Conservation (phyloP, 2,113 vertebrate species). For the Condylura cristata region DNA sequence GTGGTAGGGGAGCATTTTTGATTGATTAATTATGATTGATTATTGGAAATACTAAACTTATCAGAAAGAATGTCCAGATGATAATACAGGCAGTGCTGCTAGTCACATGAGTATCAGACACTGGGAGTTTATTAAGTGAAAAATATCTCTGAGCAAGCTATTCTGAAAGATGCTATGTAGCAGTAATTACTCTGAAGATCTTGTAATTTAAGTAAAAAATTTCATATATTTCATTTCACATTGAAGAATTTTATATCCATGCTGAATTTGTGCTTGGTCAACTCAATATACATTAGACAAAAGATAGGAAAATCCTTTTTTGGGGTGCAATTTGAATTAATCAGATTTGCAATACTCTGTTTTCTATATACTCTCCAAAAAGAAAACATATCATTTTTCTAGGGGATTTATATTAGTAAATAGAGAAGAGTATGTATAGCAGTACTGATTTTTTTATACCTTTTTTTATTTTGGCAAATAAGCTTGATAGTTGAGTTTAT, state of each 20-base stretch:
- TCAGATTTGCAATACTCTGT: not conserved
- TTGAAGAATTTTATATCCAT: not conserved
- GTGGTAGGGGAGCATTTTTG: not conserved
- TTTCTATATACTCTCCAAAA: not conserved
- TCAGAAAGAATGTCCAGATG: not conserved
- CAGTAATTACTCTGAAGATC: conserved; percentile 3
- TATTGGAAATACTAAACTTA: not conserved
- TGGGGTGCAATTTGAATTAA: not conserved
- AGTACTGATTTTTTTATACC: not conserved
- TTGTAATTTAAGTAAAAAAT: not conserved
- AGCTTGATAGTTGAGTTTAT: not conserved
- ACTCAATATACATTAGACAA: not conserved
- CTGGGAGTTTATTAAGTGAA: conserved; percentile 27
- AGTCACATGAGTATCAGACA: not conserved
- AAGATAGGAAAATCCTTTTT: not conserved
- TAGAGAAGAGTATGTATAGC: not conserved
- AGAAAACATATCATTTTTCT: not conserved
- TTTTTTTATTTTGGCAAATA: not conserved
- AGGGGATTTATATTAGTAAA: not conserved
- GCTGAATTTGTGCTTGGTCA: not conserved
- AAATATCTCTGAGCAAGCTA: not conserved
- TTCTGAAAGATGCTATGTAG: not conserved
- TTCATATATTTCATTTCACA: not conserved
- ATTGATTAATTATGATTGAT: not conserved
- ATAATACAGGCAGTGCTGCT: not conserved